Evolutionary conservation across 2,113 vertebrate genomes (phyloP), one percentile per base, ranked within the genome.

Genomic region (Choloepus hoffmanni): DNA sequence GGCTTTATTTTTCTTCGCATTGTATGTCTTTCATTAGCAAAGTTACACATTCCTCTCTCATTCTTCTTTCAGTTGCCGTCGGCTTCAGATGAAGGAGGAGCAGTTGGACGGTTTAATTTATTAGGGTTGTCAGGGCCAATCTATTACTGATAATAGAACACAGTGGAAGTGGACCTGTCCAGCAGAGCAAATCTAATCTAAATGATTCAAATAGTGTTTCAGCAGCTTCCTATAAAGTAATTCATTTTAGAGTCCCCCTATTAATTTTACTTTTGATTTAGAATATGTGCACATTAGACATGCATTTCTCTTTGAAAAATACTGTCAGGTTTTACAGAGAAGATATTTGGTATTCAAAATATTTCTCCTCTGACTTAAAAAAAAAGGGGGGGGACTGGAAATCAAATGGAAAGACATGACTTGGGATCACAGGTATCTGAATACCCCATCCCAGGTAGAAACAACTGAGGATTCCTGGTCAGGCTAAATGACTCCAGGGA

Each of bases 101-200:
- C 78, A 55, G 70, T 82, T 93, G 72, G 88, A 92, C 77, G 89
- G 96, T 96, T 96, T 86, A 92, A 98, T 98, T 97, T 85, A 97
- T 98, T 97, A 95, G 92, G 45, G 5, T 0, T 97, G 97, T 97
- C 98, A 97, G 85, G 72, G 55, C 78, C 94, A 92, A 89, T 97
- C 96, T 96, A 97, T 72, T 0, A 0, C 81, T 4, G 48, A 87
- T 93, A 85, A 96, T 67, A 50, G 96, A 95, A 96, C 16, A 85
- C 79, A 26, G 89, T 95, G 72, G 85, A 91, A 21, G 81, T 14
- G 0, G 43, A 1, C 1, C 95, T 95, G 72, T 92, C 96, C 84
- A 77, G 92, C 82, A 96, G 91, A 97, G 90, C 62, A 43, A 96
- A 95, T 97, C 90, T 88, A 96, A 85, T 96, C 6, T 19, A 78